A percentile compares a stretch with the other conserved stretches of the same genome.
Evolutionary conservation across 2,113 vertebrate species (phyloP).

Genomic region (Sylvia atricapilla): DNA sequence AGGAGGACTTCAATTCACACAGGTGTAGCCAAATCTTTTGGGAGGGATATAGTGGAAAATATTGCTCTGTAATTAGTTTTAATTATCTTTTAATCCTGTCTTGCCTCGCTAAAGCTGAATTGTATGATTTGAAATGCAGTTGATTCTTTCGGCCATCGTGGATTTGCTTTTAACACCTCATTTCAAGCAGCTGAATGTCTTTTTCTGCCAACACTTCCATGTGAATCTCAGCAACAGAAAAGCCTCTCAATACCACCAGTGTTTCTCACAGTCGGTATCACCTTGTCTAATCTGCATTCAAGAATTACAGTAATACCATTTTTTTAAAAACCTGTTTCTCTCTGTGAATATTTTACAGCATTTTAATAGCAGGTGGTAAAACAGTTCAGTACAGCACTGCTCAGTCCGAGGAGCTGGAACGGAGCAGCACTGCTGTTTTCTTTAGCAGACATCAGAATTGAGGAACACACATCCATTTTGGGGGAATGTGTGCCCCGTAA

Average conservation of each 20-base stretch:
- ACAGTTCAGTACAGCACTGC: not conserved
- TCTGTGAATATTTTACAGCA: not conserved
- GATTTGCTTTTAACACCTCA: not conserved
- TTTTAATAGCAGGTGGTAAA: not conserved
- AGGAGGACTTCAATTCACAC: not conserved
- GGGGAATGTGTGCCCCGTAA: accelerated
- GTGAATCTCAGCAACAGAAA: not conserved
- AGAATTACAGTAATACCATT: not conserved
- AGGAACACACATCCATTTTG: not conserved
- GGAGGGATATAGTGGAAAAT: not conserved
- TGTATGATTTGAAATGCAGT: not conserved
- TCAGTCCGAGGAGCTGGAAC: not conserved
- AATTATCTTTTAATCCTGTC: not conserved
- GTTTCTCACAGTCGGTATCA: not conserved
- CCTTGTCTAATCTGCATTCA: not conserved
- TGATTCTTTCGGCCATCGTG: not conserved
- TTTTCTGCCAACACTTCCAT: not conserved
- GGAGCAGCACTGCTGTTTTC: not conserved
- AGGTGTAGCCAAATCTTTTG: not conserved
- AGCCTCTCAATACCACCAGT: not conserved
- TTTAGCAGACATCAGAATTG: not conserved
- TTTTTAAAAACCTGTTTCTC: not conserved
- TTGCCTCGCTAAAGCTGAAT: not conserved
- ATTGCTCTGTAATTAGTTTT: not conserved
- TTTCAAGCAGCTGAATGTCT: not conserved